These are phyloP conservation scores for Lamproptera curius DNA, from an alignment of 2,888 invertebrate species.

Conservation along the genomic window DNA sequence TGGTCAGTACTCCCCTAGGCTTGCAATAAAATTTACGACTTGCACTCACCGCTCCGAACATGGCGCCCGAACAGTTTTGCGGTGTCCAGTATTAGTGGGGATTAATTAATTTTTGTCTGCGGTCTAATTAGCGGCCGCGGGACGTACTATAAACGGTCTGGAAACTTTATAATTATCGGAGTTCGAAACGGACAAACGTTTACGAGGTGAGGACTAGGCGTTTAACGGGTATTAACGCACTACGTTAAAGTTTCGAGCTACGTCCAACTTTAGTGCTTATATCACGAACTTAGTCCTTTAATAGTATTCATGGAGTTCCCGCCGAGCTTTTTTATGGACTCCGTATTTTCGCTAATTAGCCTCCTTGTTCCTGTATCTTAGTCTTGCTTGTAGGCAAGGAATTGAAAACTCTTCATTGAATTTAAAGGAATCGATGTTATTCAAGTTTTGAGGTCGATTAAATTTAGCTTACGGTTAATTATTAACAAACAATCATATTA, in stretches of 20 bases:
- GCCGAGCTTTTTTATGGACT: conserved; percentile 5
- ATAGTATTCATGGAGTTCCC: conserved; percentile 15
- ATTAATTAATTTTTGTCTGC: conserved; percentile 29
- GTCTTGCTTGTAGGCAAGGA: no score
- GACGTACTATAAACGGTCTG: conserved; percentile 25
- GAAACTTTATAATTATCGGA: conserved; percentile 24
- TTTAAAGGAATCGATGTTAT: no score
- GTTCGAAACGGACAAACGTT: conserved; percentile 23
- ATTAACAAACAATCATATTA: no score
- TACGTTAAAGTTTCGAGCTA: conserved; percentile 17
- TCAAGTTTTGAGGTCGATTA: no score
- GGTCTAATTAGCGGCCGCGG: conserved; percentile 26
- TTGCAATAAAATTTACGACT: conserved; percentile 2
- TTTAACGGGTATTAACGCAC: conserved; percentile 22
- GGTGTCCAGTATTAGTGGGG: conserved; percentile 23
- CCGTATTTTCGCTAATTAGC: conserved; percentile 3
- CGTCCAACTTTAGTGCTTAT: conserved; percentile 20
- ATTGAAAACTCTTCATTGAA: no score
- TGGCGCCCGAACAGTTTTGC: conserved; percentile 19
- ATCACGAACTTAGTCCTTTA: conserved; percentile 22
- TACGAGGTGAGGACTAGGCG: conserved; percentile 22
- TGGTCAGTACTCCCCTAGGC: no score
- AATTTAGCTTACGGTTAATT: no score
- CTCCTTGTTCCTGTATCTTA: no score
- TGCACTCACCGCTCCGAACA: neutral